phyloP scores from a whole-genome alignment of 2,113 vertebrate genomes.

The Phalacrocorax brasilianus region DNA sequence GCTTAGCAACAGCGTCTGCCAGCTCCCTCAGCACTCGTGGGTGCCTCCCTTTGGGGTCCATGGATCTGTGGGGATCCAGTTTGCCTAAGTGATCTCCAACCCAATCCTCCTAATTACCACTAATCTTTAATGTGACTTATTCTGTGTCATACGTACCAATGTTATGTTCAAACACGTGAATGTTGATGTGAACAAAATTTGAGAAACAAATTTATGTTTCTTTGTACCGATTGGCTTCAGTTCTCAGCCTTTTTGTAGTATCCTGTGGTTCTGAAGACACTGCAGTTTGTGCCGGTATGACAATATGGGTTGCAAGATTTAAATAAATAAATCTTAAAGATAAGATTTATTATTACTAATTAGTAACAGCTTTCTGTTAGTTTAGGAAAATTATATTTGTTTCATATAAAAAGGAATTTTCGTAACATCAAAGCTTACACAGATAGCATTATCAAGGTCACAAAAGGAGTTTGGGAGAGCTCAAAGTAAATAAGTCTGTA shows the following conservation, averaged over 20 bases:
- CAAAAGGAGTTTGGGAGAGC: background rate
- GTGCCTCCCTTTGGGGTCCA: too few species aligned
- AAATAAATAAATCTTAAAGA: background rate
- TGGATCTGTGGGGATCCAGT: too few species aligned
- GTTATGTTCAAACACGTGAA: background rate
- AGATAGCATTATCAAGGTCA: background rate
- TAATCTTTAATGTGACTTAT: background rate
- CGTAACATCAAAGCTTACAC: background rate
- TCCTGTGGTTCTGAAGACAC: background rate
- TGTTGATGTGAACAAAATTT: background rate
- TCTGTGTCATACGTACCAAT: background rate
- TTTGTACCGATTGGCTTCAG: background rate
- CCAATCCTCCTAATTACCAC: background rate
- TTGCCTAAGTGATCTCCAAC: too few species aligned
- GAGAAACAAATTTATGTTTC: background rate
- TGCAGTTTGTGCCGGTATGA: background rate
- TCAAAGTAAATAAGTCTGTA: background rate
- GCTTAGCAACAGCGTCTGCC: too few species aligned
- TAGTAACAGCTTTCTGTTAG: background rate
- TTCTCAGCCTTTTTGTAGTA: background rate
- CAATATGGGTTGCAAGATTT: background rate
- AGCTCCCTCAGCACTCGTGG: too few species aligned
- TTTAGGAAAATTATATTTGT: background rate
- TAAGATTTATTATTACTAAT: background rate
- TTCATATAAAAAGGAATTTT: background rate